These are phyloP conservation scores for Lophius piscatorius DNA, from an alignment of 2,113 vertebrate genomes.

Conservation along the genomic window DNA sequence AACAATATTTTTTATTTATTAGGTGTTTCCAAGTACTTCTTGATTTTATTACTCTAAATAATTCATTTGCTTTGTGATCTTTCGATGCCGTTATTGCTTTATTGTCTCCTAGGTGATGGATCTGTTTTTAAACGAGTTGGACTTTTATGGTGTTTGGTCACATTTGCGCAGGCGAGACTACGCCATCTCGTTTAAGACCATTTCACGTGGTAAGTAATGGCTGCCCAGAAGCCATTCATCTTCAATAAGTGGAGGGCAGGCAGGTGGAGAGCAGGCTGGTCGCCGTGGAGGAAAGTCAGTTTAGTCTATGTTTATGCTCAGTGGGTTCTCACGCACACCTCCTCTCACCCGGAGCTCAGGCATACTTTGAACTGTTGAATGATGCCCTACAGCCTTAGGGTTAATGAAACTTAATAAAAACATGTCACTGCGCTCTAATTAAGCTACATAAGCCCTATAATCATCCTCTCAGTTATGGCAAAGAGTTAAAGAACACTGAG, in stretches of 20 bases:
- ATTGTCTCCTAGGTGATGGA: conserved; percentile 30
- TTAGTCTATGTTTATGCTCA: conserved; percentile 60
- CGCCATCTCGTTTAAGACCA: conserved; percentile 52
- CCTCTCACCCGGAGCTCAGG: conserved; percentile 38
- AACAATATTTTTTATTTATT: too few species aligned
- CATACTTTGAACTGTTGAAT: conserved; percentile 45
- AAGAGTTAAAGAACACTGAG: not conserved
- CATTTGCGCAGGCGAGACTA: conserved; percentile 41
- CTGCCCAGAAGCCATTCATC: conserved; percentile 56
- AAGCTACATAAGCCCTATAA: conserved; percentile 2
- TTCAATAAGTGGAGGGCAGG: conserved; percentile 58
- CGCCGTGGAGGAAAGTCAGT: conserved; percentile 33
- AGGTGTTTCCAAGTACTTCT: not conserved
- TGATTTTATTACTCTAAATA: not conserved
- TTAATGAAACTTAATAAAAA: too few species aligned
- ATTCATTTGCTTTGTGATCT: conserved; percentile 2
- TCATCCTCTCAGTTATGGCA: conserved; percentile 1
- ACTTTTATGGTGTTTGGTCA: conserved; percentile 58
- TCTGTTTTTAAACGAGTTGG: conserved; percentile 45
- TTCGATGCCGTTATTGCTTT: not conserved
- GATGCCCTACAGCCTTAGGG: too few species aligned
- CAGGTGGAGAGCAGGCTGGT: conserved; percentile 62
- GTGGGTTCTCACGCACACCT: conserved; percentile 48
- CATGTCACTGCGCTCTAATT: conserved; percentile 17
- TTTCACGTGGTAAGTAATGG: conserved; percentile 65